Evolutionary conservation across 2,888 invertebrate genomes (phyloP), one percentile per base, ranked within the genome.

Genomic region (Ypsolopha scabrella): DNA sequence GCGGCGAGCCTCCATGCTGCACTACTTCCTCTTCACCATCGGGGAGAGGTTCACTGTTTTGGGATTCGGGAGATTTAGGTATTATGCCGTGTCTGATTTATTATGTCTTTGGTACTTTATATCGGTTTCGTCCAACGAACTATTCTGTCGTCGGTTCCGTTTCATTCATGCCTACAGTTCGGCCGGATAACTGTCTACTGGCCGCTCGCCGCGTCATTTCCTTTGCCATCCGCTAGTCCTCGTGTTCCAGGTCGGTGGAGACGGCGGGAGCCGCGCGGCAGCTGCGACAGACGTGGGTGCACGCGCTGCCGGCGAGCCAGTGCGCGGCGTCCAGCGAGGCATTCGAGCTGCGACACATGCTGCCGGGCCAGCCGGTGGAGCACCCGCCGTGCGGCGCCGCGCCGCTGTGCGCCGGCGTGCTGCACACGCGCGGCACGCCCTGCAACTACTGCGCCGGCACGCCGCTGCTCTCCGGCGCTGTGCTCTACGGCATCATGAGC

Each of bases 361-460:
- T 37, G 70, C 68, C 50, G 46, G 24, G 14, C 7, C 9, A 9
- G 44, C 7, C 45, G 10, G n/a, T 9, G 9, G 45, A n/a, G 34
- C 9, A 7, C 6, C 11, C 45, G 10, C 45, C 60, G 51, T 61
- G 55, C 50, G 54, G 52, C 45, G 39, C 48, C 35, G 49, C 41
- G 1, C 52, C 52, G 24, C 35, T 53, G 7, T 55, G 56, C 51
- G 51, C 50, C 6, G 56, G 55, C 11, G 53, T 52, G 49, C 50
- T 36, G 13, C 35, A 9, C 53, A 49, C 61, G 55, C 65, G 69
- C 53, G 63, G 54, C 38, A 14, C 55, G 44, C 57, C 72, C 2
- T 80, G 80, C 68, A 57, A 60, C 59, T 73, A 68, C 69, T 78
- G 81, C 67, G 69, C 68, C 24, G 83, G 81, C 55, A 53, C 81